Percentiles rank a stretch among this genome's conserved stretches.
Conservation (phyloP, 2,797 vertebrate species). For the Esox lucius region DNA sequence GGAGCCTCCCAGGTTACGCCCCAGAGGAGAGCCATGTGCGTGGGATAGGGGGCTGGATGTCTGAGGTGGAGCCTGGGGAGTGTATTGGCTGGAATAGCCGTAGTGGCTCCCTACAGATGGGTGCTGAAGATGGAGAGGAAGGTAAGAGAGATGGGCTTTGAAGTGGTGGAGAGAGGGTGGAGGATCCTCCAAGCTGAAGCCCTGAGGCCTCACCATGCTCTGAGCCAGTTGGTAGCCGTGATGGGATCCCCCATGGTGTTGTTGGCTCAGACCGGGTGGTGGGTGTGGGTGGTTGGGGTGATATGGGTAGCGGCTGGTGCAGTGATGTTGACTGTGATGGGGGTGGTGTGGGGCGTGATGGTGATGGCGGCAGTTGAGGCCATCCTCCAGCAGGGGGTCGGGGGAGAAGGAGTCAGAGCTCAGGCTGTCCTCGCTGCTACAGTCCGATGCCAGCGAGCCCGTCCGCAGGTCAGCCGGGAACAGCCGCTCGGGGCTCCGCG, state of each 20-base stretch:
- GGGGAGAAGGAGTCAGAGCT: constrained; percentile 90
- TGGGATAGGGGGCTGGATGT: constrained; percentile 58
- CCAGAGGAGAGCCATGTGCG: constrained; percentile 69
- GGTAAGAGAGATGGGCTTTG: constrained; percentile 76
- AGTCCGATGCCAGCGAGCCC: constrained; percentile 84
- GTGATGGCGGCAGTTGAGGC: constrained; percentile 81
- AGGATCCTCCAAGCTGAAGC: constrained; percentile 80
- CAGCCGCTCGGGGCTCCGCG: constrained; percentile 81
- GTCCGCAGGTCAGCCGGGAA: constrained; percentile 81
- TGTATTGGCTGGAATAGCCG: constrained; percentile 79
- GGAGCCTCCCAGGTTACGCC: constrained; percentile 66
- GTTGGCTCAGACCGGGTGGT: constrained; percentile 47
- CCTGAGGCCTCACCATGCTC: constrained; percentile 72
- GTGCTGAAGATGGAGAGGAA: constrained; percentile 78
- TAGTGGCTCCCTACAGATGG: constrained; percentile 69
- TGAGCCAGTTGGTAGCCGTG: constrained; percentile 50
- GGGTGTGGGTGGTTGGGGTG: constrained; percentile 32
- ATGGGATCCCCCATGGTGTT: constrained; percentile 23
- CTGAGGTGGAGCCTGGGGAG: constrained; percentile 59
- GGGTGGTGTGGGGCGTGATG: constrained; percentile 63
- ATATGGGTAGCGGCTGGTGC: constrained; percentile 39
- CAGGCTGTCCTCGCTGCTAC: constrained; percentile 88
- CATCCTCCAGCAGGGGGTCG: constrained; percentile 84
- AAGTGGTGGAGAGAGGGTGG: constrained; percentile 71
- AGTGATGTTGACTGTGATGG: constrained; percentile 76